These are phyloP conservation scores for Drosophila miranda DNA, from an alignment of 1,140 invertebrate genomes.

Conservation along the genomic window DNA sequence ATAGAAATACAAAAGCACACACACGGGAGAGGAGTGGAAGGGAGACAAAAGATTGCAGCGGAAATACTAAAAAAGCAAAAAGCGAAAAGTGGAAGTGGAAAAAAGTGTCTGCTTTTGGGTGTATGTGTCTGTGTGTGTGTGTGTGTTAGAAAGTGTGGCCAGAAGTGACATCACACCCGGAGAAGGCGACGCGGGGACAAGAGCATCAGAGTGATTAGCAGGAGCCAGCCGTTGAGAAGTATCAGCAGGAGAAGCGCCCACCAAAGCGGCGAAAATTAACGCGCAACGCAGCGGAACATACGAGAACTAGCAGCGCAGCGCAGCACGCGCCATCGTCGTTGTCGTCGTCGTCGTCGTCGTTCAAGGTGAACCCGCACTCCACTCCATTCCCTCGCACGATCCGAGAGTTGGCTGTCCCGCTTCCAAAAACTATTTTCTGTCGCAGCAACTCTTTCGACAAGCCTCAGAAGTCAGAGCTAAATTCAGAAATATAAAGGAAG, in stretches of 20 bases:
- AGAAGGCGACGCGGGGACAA: constrained; percentile 15
- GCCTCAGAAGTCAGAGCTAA: constrained; percentile 32
- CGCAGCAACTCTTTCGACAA: constrained; percentile 29
- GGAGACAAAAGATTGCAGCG: constrained; percentile 54
- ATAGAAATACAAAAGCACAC: constrained; percentile 58
- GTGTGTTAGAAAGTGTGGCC: constrained; percentile 62
- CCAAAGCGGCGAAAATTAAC: constrained; percentile 4
- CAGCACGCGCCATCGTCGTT: constrained; percentile 36
- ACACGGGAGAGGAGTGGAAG: constrained; percentile 13
- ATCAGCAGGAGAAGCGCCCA: neutral
- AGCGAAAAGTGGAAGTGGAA: constrained; percentile 46
- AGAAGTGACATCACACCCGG: constrained; percentile 73
- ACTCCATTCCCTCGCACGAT: neutral
- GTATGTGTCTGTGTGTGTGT: constrained; percentile 48
- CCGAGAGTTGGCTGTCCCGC: constrained; percentile 4
- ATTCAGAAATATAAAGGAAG: constrained; percentile 36
- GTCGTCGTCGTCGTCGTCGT: constrained; percentile 20
- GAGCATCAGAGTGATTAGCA: constrained; percentile 14
- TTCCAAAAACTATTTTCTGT: constrained; percentile 39
- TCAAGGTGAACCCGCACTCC: constrained; percentile 56
- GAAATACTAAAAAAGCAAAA: constrained; percentile 58
- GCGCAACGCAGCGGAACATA: constrained; percentile 51
- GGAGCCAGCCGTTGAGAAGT: constrained; percentile 2
- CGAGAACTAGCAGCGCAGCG: constrained; percentile 51
- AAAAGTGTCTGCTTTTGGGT: constrained; percentile 28